phyloP scores from a whole-genome alignment of 2,888 invertebrate genomes.

The Erebia aethiops region DNA sequence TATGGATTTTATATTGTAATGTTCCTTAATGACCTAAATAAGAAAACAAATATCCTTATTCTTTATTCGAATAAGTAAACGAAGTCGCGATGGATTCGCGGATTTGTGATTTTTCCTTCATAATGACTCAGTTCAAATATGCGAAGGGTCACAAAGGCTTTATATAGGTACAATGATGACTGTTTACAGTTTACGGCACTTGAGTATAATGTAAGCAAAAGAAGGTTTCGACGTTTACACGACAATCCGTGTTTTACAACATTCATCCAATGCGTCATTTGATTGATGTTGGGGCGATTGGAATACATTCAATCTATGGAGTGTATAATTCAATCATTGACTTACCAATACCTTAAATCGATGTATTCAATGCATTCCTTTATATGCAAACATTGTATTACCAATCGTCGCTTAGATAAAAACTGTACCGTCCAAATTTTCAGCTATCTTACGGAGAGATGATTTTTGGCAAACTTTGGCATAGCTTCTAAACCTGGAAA shows the following conservation, averaged over 20 bases:
- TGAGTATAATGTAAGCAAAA: slow-evolving; percentile 67
- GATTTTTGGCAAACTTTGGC: too few relatives aligned
- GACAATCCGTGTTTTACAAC: slow-evolving; percentile 54
- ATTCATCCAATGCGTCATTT: slow-evolving; percentile 47
- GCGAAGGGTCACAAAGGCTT: slow-evolving; percentile 70
- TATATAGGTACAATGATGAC: slow-evolving; percentile 61
- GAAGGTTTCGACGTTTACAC: slow-evolving; percentile 57
- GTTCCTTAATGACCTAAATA: slow-evolving; percentile 27
- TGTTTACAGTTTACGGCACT: slow-evolving; percentile 70
- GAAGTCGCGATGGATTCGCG: slow-evolving; percentile 46
- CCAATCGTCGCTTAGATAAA: too few relatives aligned
- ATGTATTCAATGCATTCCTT: too few relatives aligned
- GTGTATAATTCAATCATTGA: too few relatives aligned
- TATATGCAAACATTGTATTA: too few relatives aligned
- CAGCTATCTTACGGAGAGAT: too few relatives aligned
- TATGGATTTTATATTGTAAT: neutral
- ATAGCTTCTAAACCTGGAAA: too few relatives aligned
- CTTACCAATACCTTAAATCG: too few relatives aligned
- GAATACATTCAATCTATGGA: neutral
- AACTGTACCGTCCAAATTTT: too few relatives aligned
- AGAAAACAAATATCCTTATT: slow-evolving; percentile 23
- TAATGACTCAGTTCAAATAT: slow-evolving; percentile 72
- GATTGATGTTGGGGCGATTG: slow-evolving; percentile 27
- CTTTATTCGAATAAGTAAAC: slow-evolving; percentile 43
- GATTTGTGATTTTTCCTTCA: slow-evolving; percentile 57